Conservation (phyloP, 2,113 vertebrate species). For the Eolophus roseicapilla region DNA sequence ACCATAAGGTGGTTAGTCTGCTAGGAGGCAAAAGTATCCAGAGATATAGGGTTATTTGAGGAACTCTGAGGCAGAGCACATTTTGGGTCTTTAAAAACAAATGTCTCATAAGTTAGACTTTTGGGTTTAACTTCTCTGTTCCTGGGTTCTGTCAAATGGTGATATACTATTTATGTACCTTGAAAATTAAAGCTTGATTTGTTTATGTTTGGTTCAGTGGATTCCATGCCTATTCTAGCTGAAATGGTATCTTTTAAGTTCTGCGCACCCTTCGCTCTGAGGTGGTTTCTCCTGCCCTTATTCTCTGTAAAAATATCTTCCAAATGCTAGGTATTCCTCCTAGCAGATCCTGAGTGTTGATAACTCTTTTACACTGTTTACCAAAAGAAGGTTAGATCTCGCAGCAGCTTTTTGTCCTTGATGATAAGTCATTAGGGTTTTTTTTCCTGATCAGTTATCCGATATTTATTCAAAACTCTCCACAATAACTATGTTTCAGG, state of each 20-base stretch:
- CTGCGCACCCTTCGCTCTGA: rapidly evolving
- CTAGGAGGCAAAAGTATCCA: background rate
- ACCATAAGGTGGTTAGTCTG: background rate
- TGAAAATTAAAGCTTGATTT: background rate
- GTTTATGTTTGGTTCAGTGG: background rate
- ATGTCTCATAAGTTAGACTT: background rate
- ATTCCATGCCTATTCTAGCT: background rate
- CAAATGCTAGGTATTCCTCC: background rate
- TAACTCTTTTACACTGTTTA: background rate
- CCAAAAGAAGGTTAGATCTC: background rate
- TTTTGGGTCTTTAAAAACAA: background rate
- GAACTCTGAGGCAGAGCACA: background rate
- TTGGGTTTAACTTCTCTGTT: background rate
- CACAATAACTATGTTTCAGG: background rate
- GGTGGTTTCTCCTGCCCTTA: background rate
- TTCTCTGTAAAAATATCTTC: background rate
- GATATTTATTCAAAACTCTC: background rate
- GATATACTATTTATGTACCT: background rate
- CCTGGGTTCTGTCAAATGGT: background rate
- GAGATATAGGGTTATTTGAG: background rate
- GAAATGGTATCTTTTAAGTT: background rate
- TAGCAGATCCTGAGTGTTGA: background rate
- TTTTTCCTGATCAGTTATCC: background rate
- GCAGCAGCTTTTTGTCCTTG: background rate
- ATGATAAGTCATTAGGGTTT: background rate